Base-by-base conservation (phyloP, 1,140 invertebrate species). In the Plodia interpunctella region DNA sequence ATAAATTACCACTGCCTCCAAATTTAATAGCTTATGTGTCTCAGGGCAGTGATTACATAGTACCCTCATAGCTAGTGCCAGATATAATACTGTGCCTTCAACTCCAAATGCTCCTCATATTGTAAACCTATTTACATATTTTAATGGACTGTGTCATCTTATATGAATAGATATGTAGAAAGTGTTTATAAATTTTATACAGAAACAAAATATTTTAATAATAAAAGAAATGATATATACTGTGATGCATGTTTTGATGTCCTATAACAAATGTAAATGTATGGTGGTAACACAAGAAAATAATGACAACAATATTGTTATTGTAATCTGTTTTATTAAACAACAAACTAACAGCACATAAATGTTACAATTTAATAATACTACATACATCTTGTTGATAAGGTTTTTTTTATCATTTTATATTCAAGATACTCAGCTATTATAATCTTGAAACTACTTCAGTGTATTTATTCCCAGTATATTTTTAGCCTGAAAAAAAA, bases 401-500 rank as follows among this genome's bases (percentile, higher is more conserved):
- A 53, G 32, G n/a, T 11, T 38, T 15, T 44, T 44, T 44, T 44
- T 44, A 44, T 44, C 13, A 53, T 53, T 25, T 53, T 21, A 25
- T 25, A 53, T 53, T 9, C n/a, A 44, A 44, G 18, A 51, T 19
- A 51, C 10, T 51, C 18, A 51, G 13, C 20, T 53, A 53, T 53
- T 53, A 53, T 25, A 53, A n/a, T 25, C 51, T 53, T 53, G 21
- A 53, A 53, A 21, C 51, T 53, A 87, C 64, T 88, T 88, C 58
- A 88, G 60, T 58, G 78, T 78, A 59, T 88, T 88, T 51, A 87
- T 78, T 55, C 86, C 86, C 55, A 88, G 63, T 57, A 88, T 87
- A 59, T 88, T 88, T 68, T 88, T 88, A 28, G 86, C 86, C 86
- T 88, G 81, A 59, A 88, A 88, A 60, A 68, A 74, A 60, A 60